These are phyloP conservation scores for Suncus etruscus DNA, from an alignment of 2,113 vertebrate species.

Conservation along the genomic window DNA sequence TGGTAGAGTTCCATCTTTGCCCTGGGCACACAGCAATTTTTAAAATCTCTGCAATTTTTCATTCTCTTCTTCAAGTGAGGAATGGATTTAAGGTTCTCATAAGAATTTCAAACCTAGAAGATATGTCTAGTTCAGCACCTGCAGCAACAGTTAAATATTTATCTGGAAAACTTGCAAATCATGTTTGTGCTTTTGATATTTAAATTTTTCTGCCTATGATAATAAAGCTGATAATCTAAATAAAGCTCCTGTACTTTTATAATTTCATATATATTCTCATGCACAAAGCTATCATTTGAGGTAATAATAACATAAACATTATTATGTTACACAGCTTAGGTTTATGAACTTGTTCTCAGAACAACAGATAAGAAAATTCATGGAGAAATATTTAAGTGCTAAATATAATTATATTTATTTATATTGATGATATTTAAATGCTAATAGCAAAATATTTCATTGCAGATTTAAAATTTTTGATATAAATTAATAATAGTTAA, in stretches of 20 bases:
- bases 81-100: slow-evolving; percentile 5
- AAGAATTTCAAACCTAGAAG: slow-evolving; percentile 38
- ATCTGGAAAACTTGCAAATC: neutral
- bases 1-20: slow-evolving; percentile 58
- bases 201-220: neutral
- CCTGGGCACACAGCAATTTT: neutral
- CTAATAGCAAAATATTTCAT: no score
- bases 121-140: neutral
- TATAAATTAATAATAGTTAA: no score
- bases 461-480: no score
- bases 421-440: no score
- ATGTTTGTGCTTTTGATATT: neutral
- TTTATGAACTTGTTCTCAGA: neutral
- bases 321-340: neutral
- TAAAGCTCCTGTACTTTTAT: neutral
- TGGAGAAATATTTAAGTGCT: neutral
- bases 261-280: neutral
- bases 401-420: no score
- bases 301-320: neutral
- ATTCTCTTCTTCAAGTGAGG: slow-evolving; percentile 34
- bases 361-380: neutral
- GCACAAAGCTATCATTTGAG: neutral
- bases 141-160: neutral
- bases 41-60: slow-evolving; percentile 47
- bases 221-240: neutral